A percentile compares a stretch with the other conserved stretches of the same genome.
phyloP scores from a whole-genome alignment of 23 tunicate genomes.

The Styela clava region DNA sequence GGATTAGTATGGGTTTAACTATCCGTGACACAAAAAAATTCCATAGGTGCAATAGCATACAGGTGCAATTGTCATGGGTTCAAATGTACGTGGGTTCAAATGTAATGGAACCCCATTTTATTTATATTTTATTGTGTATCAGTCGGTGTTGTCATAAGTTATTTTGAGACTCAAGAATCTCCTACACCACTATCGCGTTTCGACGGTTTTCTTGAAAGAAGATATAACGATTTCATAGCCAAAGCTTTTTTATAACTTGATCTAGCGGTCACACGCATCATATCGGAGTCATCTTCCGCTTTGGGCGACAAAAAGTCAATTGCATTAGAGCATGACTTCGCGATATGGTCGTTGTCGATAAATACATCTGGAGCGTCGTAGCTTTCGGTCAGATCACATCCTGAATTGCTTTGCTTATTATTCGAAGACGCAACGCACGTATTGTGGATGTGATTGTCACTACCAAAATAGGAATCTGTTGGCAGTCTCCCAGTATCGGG shows the following conservation, averaged over 20 bases:
- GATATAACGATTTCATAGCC: neutral
- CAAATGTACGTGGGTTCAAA: no score
- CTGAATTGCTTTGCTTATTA: neutral
- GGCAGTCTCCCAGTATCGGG: neutral
- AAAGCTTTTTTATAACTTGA: constrained; percentile 16
- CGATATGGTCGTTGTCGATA: neutral
- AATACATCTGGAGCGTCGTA: neutral
- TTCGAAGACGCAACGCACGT: neutral
- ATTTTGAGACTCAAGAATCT: neutral
- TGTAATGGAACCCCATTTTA: no score
- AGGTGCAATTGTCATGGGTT: no score
- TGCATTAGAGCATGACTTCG: neutral
- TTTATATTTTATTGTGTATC: no score
- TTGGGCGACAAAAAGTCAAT: neutral
- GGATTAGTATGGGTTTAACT: no score
- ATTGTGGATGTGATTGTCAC: neutral
- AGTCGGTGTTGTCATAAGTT: no score
- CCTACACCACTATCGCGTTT: constrained; percentile 18
- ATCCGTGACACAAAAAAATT: no score
- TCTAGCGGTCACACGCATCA: neutral
- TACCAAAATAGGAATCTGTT: neutral
- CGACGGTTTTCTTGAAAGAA: neutral
- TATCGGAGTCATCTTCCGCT: neutral
- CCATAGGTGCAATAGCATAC: no score
- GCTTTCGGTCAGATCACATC: neutral